Base-by-base conservation (phyloP, 2,888 invertebrate genomes). In the Aphidius colemani region DNA sequence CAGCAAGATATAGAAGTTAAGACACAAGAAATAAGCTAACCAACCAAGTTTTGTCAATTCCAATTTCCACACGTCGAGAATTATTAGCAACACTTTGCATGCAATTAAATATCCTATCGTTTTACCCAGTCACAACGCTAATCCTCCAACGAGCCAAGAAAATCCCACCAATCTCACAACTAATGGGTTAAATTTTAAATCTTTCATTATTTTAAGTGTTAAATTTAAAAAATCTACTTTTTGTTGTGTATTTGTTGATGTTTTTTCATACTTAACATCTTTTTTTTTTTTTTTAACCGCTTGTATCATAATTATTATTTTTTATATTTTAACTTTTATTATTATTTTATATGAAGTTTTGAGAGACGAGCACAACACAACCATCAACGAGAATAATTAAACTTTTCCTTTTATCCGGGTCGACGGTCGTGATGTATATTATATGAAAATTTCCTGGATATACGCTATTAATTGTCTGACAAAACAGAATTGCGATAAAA, bases 81-180 rank as follows among this genome's bases (percentile, higher is more conserved):
- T 68, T 68, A 68, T 68, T 62, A 59, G 64, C 50, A 64, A 48
- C 61, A 51, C 59, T 66, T 68, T 67, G 59, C 63, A 64, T 66
- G 60, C 65, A 68, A 65, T 68, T 69, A 66, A 65, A 65, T 50
- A 41, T 61, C 57, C 65, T 66, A 66, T 59, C 63, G 62, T 59
- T 43, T 48, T 61, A 45, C 48, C 45, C 63, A 61, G 60, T 43
- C 63, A 30, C 30, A 61, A 57, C 48, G 55, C 5, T 62, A 63
- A 65, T 65, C 64, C 57, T 53, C 44, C 43, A 46, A 60, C 59
- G 59, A 51, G 53, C 45, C 43, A 61, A 51, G 51, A 30, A 30
- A 61, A 60, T 59, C 59, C 13, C 2, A 18, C 13, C 13, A 18
- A 18, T 18, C 13, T 50, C 53, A 13, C 10, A 4, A n/a, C 13